Evolutionary conservation across 2,113 vertebrate genomes (phyloP).

Genomic region (human): DNA sequence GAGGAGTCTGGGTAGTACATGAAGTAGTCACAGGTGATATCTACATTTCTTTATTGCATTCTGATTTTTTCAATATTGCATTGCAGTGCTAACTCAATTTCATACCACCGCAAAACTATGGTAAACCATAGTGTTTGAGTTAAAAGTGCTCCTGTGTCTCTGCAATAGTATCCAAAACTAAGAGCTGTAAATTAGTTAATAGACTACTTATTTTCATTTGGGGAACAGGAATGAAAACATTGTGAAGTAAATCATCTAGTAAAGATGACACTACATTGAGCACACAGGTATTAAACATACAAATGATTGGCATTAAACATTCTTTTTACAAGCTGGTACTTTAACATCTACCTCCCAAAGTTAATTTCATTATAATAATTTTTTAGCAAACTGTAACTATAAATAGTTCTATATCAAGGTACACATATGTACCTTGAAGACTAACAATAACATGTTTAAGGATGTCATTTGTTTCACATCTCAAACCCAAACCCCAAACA

Average conservation of each 20-base stretch:
- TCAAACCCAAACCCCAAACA: not conserved
- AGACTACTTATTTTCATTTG: not conserved
- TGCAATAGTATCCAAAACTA: constrained; percentile 40
- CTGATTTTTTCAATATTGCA: constrained; percentile 59
- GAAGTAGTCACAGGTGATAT: constrained; percentile 54
- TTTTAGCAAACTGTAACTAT: not conserved
- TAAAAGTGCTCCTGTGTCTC: constrained; percentile 45
- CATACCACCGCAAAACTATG: constrained; percentile 22
- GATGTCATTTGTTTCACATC: not conserved
- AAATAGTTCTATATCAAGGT: not conserved
- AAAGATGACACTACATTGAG: not conserved
- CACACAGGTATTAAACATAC: not conserved
- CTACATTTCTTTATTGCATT: constrained; percentile 65
- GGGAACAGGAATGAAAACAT: not conserved
- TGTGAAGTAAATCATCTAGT: not conserved
- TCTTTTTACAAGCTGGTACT: not conserved
- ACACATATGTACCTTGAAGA: not conserved
- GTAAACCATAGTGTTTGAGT: constrained; percentile 69
- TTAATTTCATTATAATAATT: not conserved
- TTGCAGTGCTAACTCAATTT: constrained; percentile 45
- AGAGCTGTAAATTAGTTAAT: constrained; percentile 65
- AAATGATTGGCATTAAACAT: not conserved
- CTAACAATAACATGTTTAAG: not conserved
- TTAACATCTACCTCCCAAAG: not conserved
- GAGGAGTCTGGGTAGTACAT: not conserved